These are phyloP conservation scores for Dolichopus griseipennis DNA, from an alignment of 2,888 invertebrate species.

Conservation along the genomic window DNA sequence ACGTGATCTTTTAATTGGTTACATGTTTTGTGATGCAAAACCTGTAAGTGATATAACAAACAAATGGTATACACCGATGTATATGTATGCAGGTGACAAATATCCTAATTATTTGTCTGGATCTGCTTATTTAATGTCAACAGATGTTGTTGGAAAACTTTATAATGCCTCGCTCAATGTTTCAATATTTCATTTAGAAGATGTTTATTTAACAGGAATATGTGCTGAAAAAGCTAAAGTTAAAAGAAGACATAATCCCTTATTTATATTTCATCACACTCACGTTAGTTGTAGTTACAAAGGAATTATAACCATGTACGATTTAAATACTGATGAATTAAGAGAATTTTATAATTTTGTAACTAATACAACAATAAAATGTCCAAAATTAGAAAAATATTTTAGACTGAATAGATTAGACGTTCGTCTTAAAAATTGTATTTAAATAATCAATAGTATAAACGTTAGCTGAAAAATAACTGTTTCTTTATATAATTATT, in stretches of 20 bases:
- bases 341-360: constrained; percentile 39
- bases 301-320: constrained; percentile 50
- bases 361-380: constrained; percentile 34
- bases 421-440: constrained; percentile 26
- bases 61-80: constrained; percentile 77
- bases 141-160: constrained; percentile 55
- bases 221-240: constrained; percentile 54
- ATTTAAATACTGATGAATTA: constrained; percentile 46
- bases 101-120: constrained; percentile 79
- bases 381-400: constrained; percentile 36
- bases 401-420: constrained; percentile 29
- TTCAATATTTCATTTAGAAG: constrained; percentile 67
- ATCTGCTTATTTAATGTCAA: constrained; percentile 67
- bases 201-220: constrained; percentile 69
- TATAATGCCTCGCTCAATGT: constrained; percentile 59
- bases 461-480: not conserved
- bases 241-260: constrained; percentile 53
- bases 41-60: constrained; percentile 64
- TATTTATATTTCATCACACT: constrained; percentile 47
- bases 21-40: constrained; percentile 66
- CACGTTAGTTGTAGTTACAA: constrained; percentile 46
- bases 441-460: constrained; percentile 16
- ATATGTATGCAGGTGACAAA: constrained; percentile 61
- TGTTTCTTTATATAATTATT: not conserved
- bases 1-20: constrained; percentile 57